Percentiles rank a stretch among this genome's conserved stretches.
Conservation (phyloP, 1,140 invertebrate genomes). For the Magallana ariakensis region DNA sequence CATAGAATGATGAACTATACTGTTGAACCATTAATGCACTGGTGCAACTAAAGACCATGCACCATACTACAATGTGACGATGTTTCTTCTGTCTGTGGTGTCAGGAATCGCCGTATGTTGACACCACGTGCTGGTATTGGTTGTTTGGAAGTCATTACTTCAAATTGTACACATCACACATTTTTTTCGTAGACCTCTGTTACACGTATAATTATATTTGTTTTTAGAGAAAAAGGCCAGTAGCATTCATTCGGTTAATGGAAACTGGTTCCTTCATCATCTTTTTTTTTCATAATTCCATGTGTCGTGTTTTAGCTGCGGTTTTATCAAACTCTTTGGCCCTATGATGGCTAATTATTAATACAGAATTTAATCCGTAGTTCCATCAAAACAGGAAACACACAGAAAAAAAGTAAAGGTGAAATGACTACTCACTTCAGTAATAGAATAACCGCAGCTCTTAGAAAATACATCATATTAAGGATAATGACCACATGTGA, state of each 20-base stretch:
- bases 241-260: not conserved
- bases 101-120: not conserved
- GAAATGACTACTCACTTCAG: not conserved
- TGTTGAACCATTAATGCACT: too few relatives aligned
- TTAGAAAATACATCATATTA: slow-evolving; percentile 8
- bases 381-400: slow-evolving; percentile 18
- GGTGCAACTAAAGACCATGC: too few relatives aligned
- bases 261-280: slow-evolving; percentile 11
- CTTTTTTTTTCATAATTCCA: not conserved
- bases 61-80: not conserved
- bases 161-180: not conserved
- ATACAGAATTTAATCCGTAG: not conserved
- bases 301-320: not conserved
- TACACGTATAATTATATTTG: not conserved
- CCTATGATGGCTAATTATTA: slow-evolving; percentile 14
- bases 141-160: not conserved
- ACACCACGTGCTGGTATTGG: slow-evolving; percentile 6
- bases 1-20: too few relatives aligned
- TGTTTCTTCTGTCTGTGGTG: not conserved
- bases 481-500: not conserved
- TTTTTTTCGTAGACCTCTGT: not conserved
- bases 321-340: slow-evolving; percentile 10
- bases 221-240: not conserved
- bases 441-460: slow-evolving; percentile 6
- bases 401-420: slow-evolving; percentile 3